Base-by-base conservation (phyloP, 2,113 vertebrate genomes). In the Gasterosteus aculeatus region DNA sequence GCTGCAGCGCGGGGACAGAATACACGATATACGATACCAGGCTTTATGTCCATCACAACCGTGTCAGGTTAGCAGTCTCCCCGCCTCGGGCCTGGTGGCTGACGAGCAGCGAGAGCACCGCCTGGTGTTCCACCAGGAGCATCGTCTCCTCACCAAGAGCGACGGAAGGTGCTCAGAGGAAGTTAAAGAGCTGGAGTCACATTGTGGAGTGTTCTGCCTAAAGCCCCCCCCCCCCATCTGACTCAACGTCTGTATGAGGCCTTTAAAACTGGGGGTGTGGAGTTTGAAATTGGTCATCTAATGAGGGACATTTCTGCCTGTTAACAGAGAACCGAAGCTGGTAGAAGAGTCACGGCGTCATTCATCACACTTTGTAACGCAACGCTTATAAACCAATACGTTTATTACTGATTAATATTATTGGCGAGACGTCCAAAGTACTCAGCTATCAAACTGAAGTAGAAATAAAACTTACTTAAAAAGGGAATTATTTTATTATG, bases 91-190 rank as follows among this genome's bases (percentile, higher is more conserved):
- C n/a, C 35, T 29, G 2, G 4, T n/a, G 71, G 39, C 56, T 46
- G 39, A 65, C 38, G 44, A 86, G 69, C 78, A 58, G 16, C 65
- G 66, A 80, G 84, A 54, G 77, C 77, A 89, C 87, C 91, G 84
- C 72, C 91, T 91, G 78, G 86, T 83, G 91, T 2, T 5, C 3
- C 51, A 9, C 1, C 2, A 26, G 31, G 11, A 18, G 38, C 19
- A 63, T 38, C 33, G 33, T 35, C 33, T 35, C 33, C 33, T 35
- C 33, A 35, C 33, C 5, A 35, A 35, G 33, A 5, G 22, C 22
- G 22, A 26, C 22, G 22, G 33, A 35, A 35, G 33, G 5, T 35
- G 33, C 33, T 5, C 1, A 35, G 33, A 35, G 33, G 33, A 35
- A 35, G 33, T 35, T 5, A 5, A 35, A 35, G 5, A 5, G 33